These are phyloP conservation scores for Hydrolagus colliei DNA, from an alignment of 2,797 vertebrate species.

Conservation along the genomic window DNA sequence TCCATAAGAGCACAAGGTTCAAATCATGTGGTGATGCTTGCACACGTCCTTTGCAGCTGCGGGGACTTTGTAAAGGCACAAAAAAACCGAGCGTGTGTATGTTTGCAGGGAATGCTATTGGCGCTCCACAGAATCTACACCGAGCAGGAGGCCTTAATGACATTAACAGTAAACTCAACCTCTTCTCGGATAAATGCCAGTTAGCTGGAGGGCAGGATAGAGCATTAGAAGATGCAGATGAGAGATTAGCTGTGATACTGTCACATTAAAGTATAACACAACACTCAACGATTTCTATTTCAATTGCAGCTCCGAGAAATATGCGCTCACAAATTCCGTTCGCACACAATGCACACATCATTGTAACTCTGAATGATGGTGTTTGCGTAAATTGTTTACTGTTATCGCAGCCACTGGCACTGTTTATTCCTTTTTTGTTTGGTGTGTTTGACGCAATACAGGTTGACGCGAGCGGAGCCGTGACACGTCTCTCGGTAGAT, in stretches of 20 bases:
- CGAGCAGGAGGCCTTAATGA: slow-evolving; percentile 16
- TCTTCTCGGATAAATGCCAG: slow-evolving; percentile 12
- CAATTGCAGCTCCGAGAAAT: slow-evolving; percentile 1
- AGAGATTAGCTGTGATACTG: background rate
- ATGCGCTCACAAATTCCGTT: background rate
- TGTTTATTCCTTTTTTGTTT: too few species aligned
- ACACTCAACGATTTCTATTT: background rate
- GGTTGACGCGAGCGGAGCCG: background rate
- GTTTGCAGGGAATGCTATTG: background rate
- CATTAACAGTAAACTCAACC: slow-evolving; percentile 14
- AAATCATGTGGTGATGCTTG: too few species aligned
- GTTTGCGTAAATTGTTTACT: background rate
- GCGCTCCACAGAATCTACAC: background rate
- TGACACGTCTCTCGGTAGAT: background rate
- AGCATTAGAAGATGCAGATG: slow-evolving; percentile 8
- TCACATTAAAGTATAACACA: background rate
- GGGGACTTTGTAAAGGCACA: background rate
- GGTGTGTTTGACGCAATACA: background rate
- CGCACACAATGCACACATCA: background rate
- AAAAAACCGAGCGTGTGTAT: background rate
- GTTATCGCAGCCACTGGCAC: background rate
- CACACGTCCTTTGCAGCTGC: background rate
- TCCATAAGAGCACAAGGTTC: background rate
- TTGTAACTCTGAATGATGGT: background rate
- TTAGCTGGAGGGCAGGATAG: background rate